Percentiles rank a stretch among this genome's conserved stretches.
Conservation (phyloP, 2,113 vertebrate species). For the Scomber colias region DNA sequence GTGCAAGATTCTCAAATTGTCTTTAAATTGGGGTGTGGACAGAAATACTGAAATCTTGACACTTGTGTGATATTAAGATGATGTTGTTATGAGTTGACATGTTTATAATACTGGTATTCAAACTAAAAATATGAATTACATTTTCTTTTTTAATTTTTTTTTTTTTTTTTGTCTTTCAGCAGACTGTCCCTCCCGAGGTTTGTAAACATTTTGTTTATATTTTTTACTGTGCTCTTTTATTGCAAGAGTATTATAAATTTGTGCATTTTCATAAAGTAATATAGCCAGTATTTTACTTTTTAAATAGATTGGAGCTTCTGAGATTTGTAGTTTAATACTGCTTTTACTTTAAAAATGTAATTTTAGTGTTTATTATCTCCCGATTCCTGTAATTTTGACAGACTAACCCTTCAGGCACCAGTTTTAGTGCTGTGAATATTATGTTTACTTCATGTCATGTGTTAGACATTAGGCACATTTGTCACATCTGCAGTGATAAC, state of each 20-base stretch:
- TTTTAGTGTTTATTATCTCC: background rate
- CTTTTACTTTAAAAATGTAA: background rate
- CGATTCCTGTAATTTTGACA: too few relatives aligned
- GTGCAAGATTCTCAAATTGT: background rate
- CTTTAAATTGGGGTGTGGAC: background rate
- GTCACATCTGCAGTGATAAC: too few relatives aligned
- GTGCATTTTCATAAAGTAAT: background rate
- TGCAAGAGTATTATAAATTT: too few relatives aligned
- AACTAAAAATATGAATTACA: background rate
- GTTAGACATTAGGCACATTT: background rate
- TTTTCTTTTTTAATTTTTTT: conserved; percentile 1
- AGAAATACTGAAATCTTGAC: background rate
- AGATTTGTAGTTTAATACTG: background rate
- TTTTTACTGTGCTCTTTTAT: background rate
- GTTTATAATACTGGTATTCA: background rate
- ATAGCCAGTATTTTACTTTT: background rate
- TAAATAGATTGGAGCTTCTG: background rate
- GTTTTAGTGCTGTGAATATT: too few relatives aligned
- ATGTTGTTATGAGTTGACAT: background rate
- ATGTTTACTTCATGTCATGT: background rate
- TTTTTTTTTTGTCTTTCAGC: conserved; percentile 40
- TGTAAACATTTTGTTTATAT: conserved; percentile 13
- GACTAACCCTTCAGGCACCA: too few relatives aligned
- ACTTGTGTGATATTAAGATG: too few relatives aligned
- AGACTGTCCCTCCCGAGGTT: conserved; percentile 50